Conservation (phyloP, 2,113 vertebrate species). For the Sturnus vulgaris region DNA sequence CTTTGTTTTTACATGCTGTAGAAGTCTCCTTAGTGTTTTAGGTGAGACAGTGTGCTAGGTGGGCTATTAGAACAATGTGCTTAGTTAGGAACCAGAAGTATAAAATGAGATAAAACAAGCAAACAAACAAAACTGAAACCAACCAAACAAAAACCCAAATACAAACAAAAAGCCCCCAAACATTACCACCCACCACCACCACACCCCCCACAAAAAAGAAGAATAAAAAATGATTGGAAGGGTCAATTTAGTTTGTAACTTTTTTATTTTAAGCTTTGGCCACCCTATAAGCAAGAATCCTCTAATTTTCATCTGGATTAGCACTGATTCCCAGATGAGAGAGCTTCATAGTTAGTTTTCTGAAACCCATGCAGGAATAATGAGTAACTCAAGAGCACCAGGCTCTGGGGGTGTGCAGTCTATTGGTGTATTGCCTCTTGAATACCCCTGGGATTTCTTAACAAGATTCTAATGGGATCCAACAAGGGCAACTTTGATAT, state of each 20-base stretch:
- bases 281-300: neutral
- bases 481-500: neutral
- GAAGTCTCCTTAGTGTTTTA: neutral
- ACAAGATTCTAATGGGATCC: neutral
- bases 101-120: neutral
- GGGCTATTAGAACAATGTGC: neutral
- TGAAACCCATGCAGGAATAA: neutral
- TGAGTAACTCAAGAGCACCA: neutral
- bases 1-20: neutral
- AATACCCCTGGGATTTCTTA: neutral
- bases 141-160: neutral
- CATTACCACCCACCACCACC: too few species aligned
- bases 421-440: neutral
- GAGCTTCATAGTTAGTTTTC: neutral
- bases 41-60: neutral
- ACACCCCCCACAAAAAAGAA: rapidly evolving
- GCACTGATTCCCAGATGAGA: rapidly evolving
- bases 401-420: neutral
- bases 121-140: neutral
- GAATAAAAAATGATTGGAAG: neutral
- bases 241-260: neutral
- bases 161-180: neutral
- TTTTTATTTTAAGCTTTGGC: neutral
- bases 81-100: neutral
- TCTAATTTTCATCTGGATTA: neutral